Conservation (phyloP, 2,888 invertebrate genomes). For the Drosophila flavopinicola region DNA sequence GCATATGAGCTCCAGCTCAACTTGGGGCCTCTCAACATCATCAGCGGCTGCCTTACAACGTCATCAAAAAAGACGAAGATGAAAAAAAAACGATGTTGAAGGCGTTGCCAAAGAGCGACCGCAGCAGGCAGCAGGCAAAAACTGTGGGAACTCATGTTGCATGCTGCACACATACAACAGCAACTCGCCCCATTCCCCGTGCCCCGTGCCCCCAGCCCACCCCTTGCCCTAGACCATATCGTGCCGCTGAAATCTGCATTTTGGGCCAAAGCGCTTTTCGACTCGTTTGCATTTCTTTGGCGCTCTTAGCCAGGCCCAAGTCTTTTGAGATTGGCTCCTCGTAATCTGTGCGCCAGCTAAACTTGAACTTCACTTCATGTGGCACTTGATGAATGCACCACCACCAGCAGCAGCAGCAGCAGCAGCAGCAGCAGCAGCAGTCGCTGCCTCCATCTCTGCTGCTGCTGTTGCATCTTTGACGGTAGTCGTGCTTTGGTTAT, state of each 20-base stretch:
- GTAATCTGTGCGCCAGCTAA: conserved; percentile 57
- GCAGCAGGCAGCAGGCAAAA: conserved; percentile 52
- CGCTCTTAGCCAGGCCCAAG: conserved; percentile 21
- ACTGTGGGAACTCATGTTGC: conserved; percentile 79
- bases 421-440: no score
- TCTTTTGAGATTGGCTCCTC: conserved; percentile 61
- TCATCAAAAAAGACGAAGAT: no score
- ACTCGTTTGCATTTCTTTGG: conserved; percentile 77
- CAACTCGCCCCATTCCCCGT: background rate
- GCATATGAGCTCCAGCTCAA: conserved; percentile 58
- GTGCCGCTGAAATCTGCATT: conserved; percentile 79
- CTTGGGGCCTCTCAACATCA: conserved; percentile 40
- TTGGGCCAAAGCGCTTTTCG: conserved; percentile 38
- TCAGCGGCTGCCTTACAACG: conserved; percentile 70
- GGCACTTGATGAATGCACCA: conserved; percentile 50
- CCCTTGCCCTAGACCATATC: conserved; percentile 60
- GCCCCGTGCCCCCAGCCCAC: background rate
- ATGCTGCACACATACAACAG: conserved; percentile 65
- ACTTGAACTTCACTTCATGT: conserved; percentile 55
- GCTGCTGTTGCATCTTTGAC: conserved; percentile 47
- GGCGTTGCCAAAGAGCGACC: conserved; percentile 78
- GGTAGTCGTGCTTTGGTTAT: conserved; percentile 80
- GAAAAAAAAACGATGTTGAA: no score
- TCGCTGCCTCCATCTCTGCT: conserved; percentile 1
- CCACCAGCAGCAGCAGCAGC: no score